Evolutionary conservation across 2,888 invertebrate genomes (phyloP).

Genomic region (Agonopterix subpropinquella): DNA sequence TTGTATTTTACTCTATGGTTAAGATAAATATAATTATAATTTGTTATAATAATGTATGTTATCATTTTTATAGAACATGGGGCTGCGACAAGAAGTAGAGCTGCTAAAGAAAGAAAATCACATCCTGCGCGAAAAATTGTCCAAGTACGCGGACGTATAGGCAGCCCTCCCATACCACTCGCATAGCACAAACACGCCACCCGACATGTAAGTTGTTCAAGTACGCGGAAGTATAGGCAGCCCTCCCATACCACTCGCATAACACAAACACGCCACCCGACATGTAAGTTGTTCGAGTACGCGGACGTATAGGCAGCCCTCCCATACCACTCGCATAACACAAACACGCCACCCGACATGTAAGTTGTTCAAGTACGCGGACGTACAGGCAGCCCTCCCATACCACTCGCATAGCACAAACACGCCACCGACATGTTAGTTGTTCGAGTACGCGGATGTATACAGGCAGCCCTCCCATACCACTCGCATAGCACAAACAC

Average conservation of each 20-base stretch:
- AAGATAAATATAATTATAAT: background rate
- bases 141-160: conserved; percentile 91
- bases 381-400: conserved; percentile 11
- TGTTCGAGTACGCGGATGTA: background rate
- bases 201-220: conserved; percentile 40
- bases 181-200: conserved; percentile 63
- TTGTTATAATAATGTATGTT: background rate
- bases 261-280: conserved; percentile 63
- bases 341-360: conserved; percentile 60
- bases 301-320: conserved; percentile 1
- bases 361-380: conserved; percentile 21
- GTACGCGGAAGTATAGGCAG: no score
- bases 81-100: conserved; percentile 92
- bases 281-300: conserved; percentile 32
- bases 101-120: conserved; percentile 94
- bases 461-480: conserved; percentile 16
- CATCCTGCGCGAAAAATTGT: conserved; percentile 91
- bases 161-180: conserved; percentile 34
- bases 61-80: conserved; percentile 82
- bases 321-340: conserved; percentile 44
- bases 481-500: conserved; percentile 57
- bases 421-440: conserved; percentile 55
- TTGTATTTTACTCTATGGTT: background rate
- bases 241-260: conserved; percentile 31
- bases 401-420: conserved; percentile 54